Base-by-base conservation (phyloP, 1,140 invertebrate species). In the Heliconius eleuchia region DNA sequence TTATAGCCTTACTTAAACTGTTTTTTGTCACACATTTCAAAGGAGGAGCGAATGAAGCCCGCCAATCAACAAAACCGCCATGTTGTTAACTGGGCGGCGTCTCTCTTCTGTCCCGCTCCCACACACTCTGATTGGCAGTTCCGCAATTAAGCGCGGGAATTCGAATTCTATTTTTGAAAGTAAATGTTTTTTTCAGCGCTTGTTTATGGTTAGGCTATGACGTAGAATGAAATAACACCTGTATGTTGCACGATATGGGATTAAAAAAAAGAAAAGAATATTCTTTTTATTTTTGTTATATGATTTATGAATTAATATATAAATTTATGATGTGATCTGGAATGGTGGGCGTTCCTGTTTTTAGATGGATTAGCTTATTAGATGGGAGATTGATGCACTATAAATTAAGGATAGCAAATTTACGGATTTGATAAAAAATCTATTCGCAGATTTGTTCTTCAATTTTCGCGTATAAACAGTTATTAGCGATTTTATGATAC, bases 161-260 rank as follows among this genome's bases (percentile, higher is more conserved):
- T 93, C 89, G 88, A 93, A 93, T 91, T 92, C 92, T 94, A 94
- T 94, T 94, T 94, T 94, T 91, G 91, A 91, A 30, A 91, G 91
- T 92, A 92, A 94, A 93, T 94, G 86, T 92, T 94, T 94, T 72
- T 94, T 94, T 94, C 92, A 93, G 92, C 78, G 83, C 86, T 87
- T 86, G 90, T 91, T 89, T 88, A 90, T 86, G 87, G 86, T 77
- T 82, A 83, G 85, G 72, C 83, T 87, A 89, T 74, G 85, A 82
- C 76, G 84, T 86, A 86, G 79, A 85, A 82, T 85, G 77, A 74
- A 82, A 84, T 80, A 88, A 90, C 89, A 91, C 87, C 86, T 91
- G 88, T 87, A 85, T 76, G 60, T 66, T 27, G n/a, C 23, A 66
- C 60, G 23, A 30, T 66, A 30, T 66, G 30, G 60, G 9, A 52